Percentiles rank a stretch among this genome's conserved stretches.
phyloP scores from a whole-genome alignment of 2,888 invertebrate genomes.

The Laspeyria flexula region DNA sequence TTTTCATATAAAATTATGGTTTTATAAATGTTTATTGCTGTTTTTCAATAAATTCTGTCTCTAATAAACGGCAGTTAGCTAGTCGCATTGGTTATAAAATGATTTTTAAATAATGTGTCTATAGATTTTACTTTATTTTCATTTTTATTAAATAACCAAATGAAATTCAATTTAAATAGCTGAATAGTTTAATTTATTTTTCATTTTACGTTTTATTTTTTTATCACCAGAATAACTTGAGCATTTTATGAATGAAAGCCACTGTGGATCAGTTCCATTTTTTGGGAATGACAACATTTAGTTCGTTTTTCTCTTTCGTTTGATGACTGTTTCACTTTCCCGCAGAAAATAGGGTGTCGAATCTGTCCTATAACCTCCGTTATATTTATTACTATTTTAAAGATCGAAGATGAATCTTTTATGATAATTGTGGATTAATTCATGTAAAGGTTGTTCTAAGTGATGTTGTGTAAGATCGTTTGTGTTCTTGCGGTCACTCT shows the following conservation, averaged over 20 bases:
- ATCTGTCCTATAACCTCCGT: conserved; percentile 85
- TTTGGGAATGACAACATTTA: conserved; percentile 72
- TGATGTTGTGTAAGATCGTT: conserved; percentile 86
- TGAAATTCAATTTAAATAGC: no score
- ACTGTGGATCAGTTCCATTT: conserved; percentile 40
- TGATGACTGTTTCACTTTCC: conserved; percentile 83
- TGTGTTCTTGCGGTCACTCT: conserved; percentile 83
- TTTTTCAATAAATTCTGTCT: no score
- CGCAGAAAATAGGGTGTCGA: conserved; percentile 87
- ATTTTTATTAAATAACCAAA: no score
- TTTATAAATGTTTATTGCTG: no score
- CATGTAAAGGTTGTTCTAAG: conserved; percentile 83
- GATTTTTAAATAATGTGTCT: no score
- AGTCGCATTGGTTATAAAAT: no score
- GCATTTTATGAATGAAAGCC: conserved; percentile 60
- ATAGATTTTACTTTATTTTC: no score
- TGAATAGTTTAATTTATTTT: not conserved
- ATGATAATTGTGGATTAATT: conserved; percentile 89
- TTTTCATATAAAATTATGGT: no score
- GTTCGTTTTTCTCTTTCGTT: conserved; percentile 79
- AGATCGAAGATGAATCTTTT: conserved; percentile 88
- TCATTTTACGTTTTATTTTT: no score
- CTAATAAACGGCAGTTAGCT: no score
- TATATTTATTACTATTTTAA: conserved; percentile 83
- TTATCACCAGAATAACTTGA: no score